Conservation (phyloP, 2,888 invertebrate species). For the Cheilosia pagana region DNA sequence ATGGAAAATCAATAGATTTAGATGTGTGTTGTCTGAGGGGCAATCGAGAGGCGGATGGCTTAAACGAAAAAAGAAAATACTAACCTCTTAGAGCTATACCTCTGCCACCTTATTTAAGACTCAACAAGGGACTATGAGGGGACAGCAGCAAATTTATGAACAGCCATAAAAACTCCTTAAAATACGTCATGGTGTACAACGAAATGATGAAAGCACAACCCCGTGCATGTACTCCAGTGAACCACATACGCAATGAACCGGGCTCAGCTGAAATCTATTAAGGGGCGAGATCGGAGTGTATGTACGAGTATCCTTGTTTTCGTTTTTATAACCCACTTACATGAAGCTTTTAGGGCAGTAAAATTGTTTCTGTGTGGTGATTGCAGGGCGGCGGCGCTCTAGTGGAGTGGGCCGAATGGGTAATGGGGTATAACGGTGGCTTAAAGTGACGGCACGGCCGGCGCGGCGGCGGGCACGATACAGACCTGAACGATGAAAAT, state of each 20-base stretch:
- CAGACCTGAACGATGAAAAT: constrained; percentile 30
- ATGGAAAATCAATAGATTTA: constrained; percentile 62
- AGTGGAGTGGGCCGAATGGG: background rate
- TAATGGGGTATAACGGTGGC: constrained; percentile 22
- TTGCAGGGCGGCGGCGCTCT: constrained; percentile 4
- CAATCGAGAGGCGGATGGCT: constrained; percentile 34
- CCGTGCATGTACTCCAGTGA: constrained; percentile 38
- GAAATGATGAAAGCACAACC: constrained; percentile 49
- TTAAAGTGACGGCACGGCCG: constrained; percentile 44
- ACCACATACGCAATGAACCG: constrained; percentile 60
- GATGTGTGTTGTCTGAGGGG: constrained; percentile 42
- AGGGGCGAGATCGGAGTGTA: constrained; percentile 43
- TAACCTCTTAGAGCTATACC: constrained; percentile 48
- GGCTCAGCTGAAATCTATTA: constrained; percentile 65
- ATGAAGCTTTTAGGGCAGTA: constrained; percentile 70
- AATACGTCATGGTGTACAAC: constrained; percentile 57
- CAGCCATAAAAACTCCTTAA: constrained; percentile 65
- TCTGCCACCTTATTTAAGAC: constrained; percentile 12
- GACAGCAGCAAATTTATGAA: constrained; percentile 64
- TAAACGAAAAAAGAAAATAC: constrained; percentile 52
- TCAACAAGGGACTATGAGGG: constrained; percentile 4
- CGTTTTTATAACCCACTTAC: constrained; percentile 75
- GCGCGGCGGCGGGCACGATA: constrained; percentile 21
- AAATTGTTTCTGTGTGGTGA: constrained; percentile 58
- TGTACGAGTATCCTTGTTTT: constrained; percentile 69